Evolutionary conservation across 2,888 invertebrate genomes (phyloP), one percentile per base, ranked within the genome.

Genomic region (Erebia epiphron): DNA sequence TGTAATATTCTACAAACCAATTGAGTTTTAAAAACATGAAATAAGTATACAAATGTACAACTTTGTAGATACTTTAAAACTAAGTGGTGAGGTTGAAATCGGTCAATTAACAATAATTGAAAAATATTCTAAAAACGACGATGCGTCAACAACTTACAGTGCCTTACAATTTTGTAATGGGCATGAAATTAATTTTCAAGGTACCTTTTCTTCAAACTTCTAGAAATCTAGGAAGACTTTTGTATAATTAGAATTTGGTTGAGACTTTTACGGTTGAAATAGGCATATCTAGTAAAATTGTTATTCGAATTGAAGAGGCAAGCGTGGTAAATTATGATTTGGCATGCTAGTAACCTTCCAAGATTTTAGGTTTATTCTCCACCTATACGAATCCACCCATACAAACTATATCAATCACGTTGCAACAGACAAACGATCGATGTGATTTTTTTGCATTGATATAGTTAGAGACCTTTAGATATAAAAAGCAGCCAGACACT

Each of bases 131-230:
- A 21, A 62, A 62, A 49, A 62, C 49, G 49, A 49, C 21, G 46
- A 21, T 49, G 62, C 49, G 62, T 62, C 62, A 62, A 46, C 46
- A 21, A 14, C 7, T 35, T 35, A 26, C 49, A 21, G 13, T 46
- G 21, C 46, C 21, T 62, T 49, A 43, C 18, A 61, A 49, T 35
- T 69, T 69, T 63, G 57, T 72, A 69, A 63, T 61, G 62, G 58
- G 62, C 69, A 61, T 72, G 58, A 60, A 72, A 72, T 72, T 70
- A 60, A 64, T 70, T 70, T 72, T 54, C 41, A 67, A 60, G 67
- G 57, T 26, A 61, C 21, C 21, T 67, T 54, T 70, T 61, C 56
- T 41, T 26, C 35, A 35, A 54, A 62, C 2, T 13, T 26, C 26
- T 64, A 63, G 35, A 10, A 43, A 43, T 66, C 21, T 46, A 35